These are phyloP conservation scores for Tokudaia tokunoshimensis DNA, from an alignment of 2,797 vertebrate species.

Conservation along the genomic window DNA sequence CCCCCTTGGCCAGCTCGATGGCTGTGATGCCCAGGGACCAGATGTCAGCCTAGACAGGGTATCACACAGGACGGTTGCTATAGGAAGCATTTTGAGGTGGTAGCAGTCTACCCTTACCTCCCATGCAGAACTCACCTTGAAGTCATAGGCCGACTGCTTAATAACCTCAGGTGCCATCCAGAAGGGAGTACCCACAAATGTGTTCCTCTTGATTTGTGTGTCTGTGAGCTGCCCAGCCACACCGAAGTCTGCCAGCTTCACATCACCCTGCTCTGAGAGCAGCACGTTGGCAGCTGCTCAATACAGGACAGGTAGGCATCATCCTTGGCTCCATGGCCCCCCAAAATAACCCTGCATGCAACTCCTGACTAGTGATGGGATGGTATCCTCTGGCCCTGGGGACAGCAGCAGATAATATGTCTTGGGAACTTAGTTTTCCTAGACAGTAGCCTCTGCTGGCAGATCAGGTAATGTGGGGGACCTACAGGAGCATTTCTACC, in stretches of 20 bases:
- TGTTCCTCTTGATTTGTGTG: slow-evolving; percentile 99
- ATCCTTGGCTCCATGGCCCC: accelerated
- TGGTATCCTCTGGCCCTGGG: not conserved
- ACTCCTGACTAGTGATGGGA: not conserved
- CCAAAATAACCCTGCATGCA: not conserved
- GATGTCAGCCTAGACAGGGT: slow-evolving; percentile 94
- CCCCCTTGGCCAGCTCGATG: slow-evolving; percentile 98
- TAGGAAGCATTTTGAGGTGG: accelerated
- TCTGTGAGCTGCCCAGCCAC: slow-evolving; percentile 99
- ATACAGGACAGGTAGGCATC: slow-evolving; percentile 61
- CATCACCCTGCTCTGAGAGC: slow-evolving; percentile 97
- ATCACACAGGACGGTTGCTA: not conserved
- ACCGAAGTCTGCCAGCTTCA: slow-evolving; percentile 98
- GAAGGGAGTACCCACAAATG: slow-evolving; percentile 98
- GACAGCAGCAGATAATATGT: not conserved
- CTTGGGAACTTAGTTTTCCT: slow-evolving; percentile 1
- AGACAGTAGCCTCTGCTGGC: accelerated
- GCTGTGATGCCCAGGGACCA: slow-evolving; percentile 99
- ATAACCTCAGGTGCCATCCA: slow-evolving; percentile 99
- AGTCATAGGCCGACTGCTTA: slow-evolving; percentile 99
- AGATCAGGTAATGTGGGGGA: not conserved
- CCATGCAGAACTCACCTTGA: slow-evolving; percentile 92
- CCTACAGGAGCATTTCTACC: not conserved
- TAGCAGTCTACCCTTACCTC: accelerated
- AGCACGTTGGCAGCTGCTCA: slow-evolving; percentile 96